Percentiles rank a stretch among this genome's conserved stretches.
These are phyloP conservation scores for Polypterus bichir DNA, from an alignment of 2,113 vertebrate genomes.

Conservation along the genomic window DNA sequence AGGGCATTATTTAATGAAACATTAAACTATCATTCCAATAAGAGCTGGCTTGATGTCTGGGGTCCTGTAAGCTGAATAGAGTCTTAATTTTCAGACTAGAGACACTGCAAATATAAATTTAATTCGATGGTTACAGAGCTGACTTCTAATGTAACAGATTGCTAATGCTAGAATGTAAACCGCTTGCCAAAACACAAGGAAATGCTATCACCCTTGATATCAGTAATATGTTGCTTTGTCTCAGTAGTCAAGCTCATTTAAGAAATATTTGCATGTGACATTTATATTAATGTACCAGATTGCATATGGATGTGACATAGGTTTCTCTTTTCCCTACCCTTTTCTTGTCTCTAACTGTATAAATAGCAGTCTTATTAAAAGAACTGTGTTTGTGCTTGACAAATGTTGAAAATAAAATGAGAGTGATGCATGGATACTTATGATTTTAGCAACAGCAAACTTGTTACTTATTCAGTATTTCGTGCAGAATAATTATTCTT, in stretches of 20 bases:
- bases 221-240: slow-evolving; percentile 1
- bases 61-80: slow-evolving; percentile 24
- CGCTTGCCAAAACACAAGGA: not conserved
- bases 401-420: too few relatives aligned
- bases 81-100: slow-evolving; percentile 29
- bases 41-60: slow-evolving; percentile 17
- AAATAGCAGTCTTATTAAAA: too few relatives aligned
- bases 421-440: too few relatives aligned
- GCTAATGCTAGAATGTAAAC: slow-evolving; percentile 1
- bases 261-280: slow-evolving; percentile 5
- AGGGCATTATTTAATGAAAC: slow-evolving; percentile 35
- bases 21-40: slow-evolving; percentile 26
- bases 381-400: too few relatives aligned
- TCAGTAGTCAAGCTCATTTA: not conserved
- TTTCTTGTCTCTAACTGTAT: too few relatives aligned
- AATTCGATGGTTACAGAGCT: slow-evolving; percentile 13
- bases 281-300: not conserved
- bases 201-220: not conserved
- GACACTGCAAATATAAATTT: slow-evolving; percentile 30
- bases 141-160: not conserved
- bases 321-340: too few relatives aligned
- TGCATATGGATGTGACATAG: too few relatives aligned
- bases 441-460: too few relatives aligned
- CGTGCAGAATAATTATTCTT: too few relatives aligned
- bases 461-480: too few relatives aligned